A percentile compares a stretch with the other conserved stretches of the same genome.
Evolutionary conservation across 2,113 vertebrate genomes (phyloP).

Genomic region (Psittacula cyanocephala): DNA sequence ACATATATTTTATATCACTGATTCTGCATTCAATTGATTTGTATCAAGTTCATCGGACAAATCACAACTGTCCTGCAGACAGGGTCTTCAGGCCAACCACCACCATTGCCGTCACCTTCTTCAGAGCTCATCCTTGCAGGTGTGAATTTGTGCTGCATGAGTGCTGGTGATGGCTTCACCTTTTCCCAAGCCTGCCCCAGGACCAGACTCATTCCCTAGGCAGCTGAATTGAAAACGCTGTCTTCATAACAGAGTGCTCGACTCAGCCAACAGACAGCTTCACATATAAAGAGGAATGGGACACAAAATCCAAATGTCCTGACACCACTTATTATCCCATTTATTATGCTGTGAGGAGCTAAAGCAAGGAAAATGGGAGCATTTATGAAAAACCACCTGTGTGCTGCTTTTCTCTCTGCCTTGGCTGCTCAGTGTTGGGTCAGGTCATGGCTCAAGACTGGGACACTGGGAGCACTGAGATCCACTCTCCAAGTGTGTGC

Average conservation of each 20-base stretch:
- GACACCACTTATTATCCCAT: constrained; percentile 6
- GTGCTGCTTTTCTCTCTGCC: background rate
- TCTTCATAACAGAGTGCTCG: background rate
- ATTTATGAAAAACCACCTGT: background rate
- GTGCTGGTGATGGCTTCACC: background rate
- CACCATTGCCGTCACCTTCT: background rate
- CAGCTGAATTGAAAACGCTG: background rate
- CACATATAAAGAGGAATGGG: background rate
- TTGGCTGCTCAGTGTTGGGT: background rate
- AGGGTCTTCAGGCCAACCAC: background rate
- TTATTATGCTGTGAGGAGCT: background rate
- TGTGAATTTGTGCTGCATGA: background rate
- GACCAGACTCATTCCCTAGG: background rate
- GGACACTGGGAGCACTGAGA: background rate
- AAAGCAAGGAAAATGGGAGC: background rate
- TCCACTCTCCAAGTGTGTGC: background rate
- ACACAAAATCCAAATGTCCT: constrained; percentile 1
- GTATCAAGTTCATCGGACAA: background rate
- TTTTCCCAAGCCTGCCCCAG: background rate
- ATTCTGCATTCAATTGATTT: background rate
- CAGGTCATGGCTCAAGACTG: background rate
- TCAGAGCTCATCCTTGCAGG: background rate
- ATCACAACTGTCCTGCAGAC: background rate
- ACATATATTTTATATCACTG: background rate
- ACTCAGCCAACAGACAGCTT: background rate